phyloP scores from a whole-genome alignment of 2,888 invertebrate species.

The Tryphoninae sp. region DNA sequence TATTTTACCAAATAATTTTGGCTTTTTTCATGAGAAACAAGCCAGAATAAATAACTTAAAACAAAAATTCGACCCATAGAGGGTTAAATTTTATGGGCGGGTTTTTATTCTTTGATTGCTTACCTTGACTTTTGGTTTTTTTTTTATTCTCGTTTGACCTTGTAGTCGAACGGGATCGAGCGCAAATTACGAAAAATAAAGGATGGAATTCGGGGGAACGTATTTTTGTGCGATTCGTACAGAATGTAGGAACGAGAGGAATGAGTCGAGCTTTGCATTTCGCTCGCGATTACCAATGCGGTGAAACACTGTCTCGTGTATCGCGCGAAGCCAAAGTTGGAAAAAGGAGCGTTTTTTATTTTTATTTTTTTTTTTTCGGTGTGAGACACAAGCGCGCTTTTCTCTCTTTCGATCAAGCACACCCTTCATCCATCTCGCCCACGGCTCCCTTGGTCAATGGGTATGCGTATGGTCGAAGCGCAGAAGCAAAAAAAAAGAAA shows the following conservation, averaged over 20 bases:
- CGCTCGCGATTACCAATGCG: slow-evolving; percentile 10
- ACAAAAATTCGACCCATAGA: too few relatives aligned
- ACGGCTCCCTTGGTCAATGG: neutral
- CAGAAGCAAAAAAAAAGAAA: neutral
- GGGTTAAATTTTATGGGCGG: too few relatives aligned
- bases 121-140: neutral
- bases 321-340: neutral
- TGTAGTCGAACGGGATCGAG: neutral
- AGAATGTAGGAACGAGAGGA: neutral
- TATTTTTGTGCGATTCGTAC: neutral
- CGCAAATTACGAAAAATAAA: neutral
- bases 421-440: neutral
- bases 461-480: neutral
- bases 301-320: slow-evolving; percentile 11
- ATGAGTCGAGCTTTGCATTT: slow-evolving; percentile 9
- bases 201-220: slow-evolving; percentile 7
- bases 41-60: too few relatives aligned
- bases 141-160: neutral
- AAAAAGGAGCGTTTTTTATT: slow-evolving; percentile 9
- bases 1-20: too few relatives aligned
- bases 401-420: slow-evolving; percentile 16
- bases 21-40: too few relatives aligned
- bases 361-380: slow-evolving; percentile 16
- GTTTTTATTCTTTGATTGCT: too few relatives aligned
- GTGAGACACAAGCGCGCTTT: neutral